Base-by-base conservation (phyloP, 30 jellyfish, hydroid and myxozoan genomes). In the Nemopilema nomurai region DNA sequence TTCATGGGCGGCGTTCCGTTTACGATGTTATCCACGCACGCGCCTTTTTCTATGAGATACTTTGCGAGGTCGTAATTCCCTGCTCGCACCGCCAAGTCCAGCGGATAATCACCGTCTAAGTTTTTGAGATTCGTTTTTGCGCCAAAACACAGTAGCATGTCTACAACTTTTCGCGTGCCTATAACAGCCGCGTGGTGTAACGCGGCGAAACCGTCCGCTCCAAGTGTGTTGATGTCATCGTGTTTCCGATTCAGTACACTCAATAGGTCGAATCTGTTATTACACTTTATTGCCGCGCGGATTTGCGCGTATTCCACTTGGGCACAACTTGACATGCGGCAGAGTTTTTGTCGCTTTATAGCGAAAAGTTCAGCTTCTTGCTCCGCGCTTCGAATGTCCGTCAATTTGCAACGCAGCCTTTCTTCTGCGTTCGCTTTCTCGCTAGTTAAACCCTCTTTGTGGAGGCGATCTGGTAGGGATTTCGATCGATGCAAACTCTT, bases 51-150 rank as follows among this genome's bases (percentile, higher is more conserved):
- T 4, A 91, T 79, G 29, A 91, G 67, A 49, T 68, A 91, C 50
- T 86, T 96, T 51, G 97, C 97, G n/a, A 80, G 70, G 18, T 86
- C 95, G 79, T 75, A 91, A 71, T 86, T 91, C 18, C 97, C 97
- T 22, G 74, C 95, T 31, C 92, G 69, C 28, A 91, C 96, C 18
- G 97, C 97, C 20, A 91, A 23, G 70, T 91, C 97, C 18, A 91
- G 83, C 4, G 93, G 92, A 29, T 73, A 78, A 50, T 91, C 97
- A 25, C 93, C 96, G 69, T 79, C 73, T 18, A 22, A 29, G 64
- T 79, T 85, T 66, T 33, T 28, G 25, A 85, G 49, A 71, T 91
- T 85, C 30, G 86, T 69, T 62, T 85, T 69, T 66, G 89, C 97
- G 24, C 90, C 93, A 30, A 77, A 74, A 64, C 62, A 76, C 51